These are phyloP conservation scores for Gavia stellata DNA, from an alignment of 2,113 vertebrate genomes.

Conservation along the genomic window DNA sequence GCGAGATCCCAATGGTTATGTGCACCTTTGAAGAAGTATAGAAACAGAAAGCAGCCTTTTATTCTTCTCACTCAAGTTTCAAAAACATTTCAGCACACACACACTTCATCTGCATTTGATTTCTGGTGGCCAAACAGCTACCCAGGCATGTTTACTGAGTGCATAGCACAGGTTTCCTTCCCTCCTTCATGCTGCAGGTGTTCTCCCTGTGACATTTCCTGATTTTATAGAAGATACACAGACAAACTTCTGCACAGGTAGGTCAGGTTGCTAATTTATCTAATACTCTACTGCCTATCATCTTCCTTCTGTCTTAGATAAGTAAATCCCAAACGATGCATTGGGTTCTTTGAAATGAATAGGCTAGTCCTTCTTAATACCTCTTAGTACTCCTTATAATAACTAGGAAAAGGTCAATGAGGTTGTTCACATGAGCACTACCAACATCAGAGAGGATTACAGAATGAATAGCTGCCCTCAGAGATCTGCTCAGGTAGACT, in stretches of 20 bases:
- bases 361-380: neutral
- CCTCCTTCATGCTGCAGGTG: neutral
- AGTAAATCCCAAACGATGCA: neutral
- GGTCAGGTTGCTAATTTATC: neutral
- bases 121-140: neutral
- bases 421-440: neutral
- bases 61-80: neutral
- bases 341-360: neutral
- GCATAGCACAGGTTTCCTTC: neutral
- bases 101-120: neutral
- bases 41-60: neutral
- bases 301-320: neutral
- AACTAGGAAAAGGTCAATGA: neutral
- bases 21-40: neutral
- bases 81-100: neutral
- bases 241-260: neutral
- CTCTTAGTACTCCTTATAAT: neutral
- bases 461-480: neutral
- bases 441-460: neutral
- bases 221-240: neutral
- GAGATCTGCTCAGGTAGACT: neutral
- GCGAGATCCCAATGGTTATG: neutral
- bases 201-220: neutral
- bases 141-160: neutral
- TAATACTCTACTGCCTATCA: neutral